Conservation (phyloP, 2,888 invertebrate species). For the Eristalis tenax region DNA sequence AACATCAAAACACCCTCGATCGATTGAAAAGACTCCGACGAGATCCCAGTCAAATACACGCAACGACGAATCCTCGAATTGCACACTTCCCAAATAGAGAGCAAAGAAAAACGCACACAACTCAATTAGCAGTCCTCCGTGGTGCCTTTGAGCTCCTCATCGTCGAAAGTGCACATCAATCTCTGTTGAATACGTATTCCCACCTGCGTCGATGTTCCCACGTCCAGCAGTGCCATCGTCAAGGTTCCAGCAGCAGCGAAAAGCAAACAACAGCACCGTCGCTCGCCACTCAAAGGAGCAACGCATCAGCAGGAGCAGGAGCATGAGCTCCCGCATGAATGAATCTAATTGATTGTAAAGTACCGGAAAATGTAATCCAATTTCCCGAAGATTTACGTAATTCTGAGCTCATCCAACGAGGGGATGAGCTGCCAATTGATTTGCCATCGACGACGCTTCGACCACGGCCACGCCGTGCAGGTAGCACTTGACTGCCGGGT, state of each 20-base stretch:
- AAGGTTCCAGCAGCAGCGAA: background rate
- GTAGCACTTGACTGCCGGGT: conserved; percentile 47
- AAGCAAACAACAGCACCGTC: background rate
- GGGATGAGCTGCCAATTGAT: conserved; percentile 38
- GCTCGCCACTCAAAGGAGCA: background rate
- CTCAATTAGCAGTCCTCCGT: too few species aligned
- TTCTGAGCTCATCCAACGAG: conserved; percentile 43
- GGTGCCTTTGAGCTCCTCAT: too few species aligned
- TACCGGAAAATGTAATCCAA: conserved; percentile 66
- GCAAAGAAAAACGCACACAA: too few species aligned
- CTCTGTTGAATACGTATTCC: background rate
- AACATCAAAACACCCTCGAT: too few species aligned
- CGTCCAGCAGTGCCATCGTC: background rate
- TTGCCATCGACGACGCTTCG: background rate
- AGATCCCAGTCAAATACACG: too few species aligned
- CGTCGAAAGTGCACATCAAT: too few species aligned
- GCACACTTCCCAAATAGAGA: too few species aligned
- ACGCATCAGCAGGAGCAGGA: background rate
- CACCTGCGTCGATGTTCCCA: background rate
- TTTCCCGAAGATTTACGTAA: conserved; percentile 55
- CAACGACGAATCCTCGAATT: too few species aligned
- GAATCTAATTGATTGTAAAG: conserved; percentile 53
- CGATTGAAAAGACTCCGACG: too few species aligned
- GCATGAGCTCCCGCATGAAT: background rate
- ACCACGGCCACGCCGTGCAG: conserved; percentile 2